Base-by-base conservation (phyloP, 2,113 vertebrate genomes). In the Xiphorhynchus elegans region DNA sequence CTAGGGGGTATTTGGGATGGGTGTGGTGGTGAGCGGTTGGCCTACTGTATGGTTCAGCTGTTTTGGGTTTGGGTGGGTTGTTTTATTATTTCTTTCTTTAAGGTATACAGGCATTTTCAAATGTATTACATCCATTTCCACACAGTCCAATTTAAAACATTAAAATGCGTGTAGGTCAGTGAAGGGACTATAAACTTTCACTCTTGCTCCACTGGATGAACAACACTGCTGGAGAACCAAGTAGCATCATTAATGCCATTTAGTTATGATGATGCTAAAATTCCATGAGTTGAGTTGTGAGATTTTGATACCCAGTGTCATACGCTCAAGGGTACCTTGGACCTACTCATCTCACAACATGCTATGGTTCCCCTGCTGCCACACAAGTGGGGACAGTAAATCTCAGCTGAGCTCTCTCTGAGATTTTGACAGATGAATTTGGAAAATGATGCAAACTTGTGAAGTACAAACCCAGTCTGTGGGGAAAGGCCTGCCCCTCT, bases 171-270 rank as follows among this genome's bases (percentile, higher is more conserved):
- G 3, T 26, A 62, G 68, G 31, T 37, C 50, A 20, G 7, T 8
- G 17, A 50, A 69, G 74, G 60, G 44, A 23, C 23, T 55, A 29
- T 28, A 24, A 52, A 9, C 0, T 1, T 42, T 83, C 10, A 9
- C 20, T 66, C 21, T 24, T 44, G 18, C 19, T 68, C 59, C 62
- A 28, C 40, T 31, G 42, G 47, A 15, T 28, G 37, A 84, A 50
- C 23, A 25, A 28, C 6, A 37, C 11, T 35, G 28, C 46, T 40
- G 37, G 18, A 40, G 72, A 73, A 58, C 7, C 5, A 25, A 37
- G 37, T 10, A 35, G 11, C 1, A 0, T 40, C 6, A 4, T n/a
- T n/a, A 39, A 18, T 26, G 7, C 40, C 17, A 2, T 15, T 5
- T 12, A 16, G 20, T 63, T 39, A 40, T 0, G 1, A 11, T 11